Percentiles rank a stretch among this genome's conserved stretches.
Evolutionary conservation across 1,140 invertebrate species (phyloP).

Genomic region (Caenorhabditis brenneri): DNA sequence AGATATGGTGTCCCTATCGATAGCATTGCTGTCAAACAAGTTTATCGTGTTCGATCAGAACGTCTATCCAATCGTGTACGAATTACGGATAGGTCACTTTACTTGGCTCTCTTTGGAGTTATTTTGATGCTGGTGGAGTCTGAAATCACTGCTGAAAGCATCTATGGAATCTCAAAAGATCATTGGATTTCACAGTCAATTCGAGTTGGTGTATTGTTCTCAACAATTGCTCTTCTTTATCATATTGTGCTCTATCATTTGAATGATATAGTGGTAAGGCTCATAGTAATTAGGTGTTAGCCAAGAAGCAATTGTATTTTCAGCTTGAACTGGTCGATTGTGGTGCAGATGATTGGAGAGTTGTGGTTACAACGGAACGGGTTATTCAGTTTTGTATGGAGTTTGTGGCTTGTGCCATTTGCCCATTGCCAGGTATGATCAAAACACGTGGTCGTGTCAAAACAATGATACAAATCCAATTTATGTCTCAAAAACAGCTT

Average conservation of each 20-base stretch:
- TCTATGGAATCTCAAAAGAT: conserved; percentile 39
- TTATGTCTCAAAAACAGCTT: not conserved
- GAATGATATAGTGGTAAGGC: conserved; percentile 65
- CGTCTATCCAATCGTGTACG: conserved; percentile 60
- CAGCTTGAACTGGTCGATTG: conserved; percentile 69
- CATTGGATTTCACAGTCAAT: conserved; percentile 59
- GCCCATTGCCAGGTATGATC: conserved; percentile 60
- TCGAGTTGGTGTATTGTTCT: conserved; percentile 62
- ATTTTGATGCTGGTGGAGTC: conserved; percentile 50
- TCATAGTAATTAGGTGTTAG: not conserved
- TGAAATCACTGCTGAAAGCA: conserved; percentile 44
- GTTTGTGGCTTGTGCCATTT: conserved; percentile 63
- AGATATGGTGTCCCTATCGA: conserved; percentile 69
- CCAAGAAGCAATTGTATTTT: conserved; percentile 20
- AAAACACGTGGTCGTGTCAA: not conserved
- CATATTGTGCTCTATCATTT: conserved; percentile 68
- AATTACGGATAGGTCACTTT: conserved; percentile 42
- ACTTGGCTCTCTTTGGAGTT: conserved; percentile 40
- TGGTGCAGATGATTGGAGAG: conserved; percentile 69
- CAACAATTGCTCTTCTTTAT: conserved; percentile 63
- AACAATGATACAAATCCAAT: not conserved
- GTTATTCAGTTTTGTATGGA: conserved; percentile 61
- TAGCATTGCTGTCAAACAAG: conserved; percentile 66
- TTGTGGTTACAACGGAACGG: conserved; percentile 63
- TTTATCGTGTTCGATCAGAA: conserved; percentile 69